Base-by-base conservation (phyloP, 1,140 invertebrate genomes). In the Hormaphis cornu region DNA sequence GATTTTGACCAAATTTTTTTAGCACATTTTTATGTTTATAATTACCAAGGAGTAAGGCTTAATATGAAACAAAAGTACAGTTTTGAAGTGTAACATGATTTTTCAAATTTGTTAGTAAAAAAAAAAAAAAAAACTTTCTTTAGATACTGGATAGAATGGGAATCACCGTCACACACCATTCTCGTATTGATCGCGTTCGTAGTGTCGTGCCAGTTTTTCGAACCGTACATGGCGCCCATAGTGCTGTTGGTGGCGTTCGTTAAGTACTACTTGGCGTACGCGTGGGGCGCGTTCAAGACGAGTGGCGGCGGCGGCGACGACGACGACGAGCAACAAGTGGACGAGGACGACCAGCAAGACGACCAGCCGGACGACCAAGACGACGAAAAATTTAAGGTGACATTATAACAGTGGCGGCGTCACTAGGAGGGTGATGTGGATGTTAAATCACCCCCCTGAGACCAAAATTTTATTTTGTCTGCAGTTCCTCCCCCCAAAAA, bases 121-220 rank as follows among this genome's bases (percentile, higher is more conserved):
- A n/a, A n/a, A n/a, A n/a, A n/a, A n/a, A n/a, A n/a, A n/a, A n/a
- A n/a, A n/a, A n/a, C n/a, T 52, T 72, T 74, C 82, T 82, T 10
- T 75, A 92, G 90, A 80, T 94, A 91, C 77, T 97, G 94, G 81
- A 95, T 97, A 76, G 90, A 96, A 79, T 99, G 97, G 96, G 95
- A 98, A 75, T 95, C 87, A 4, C 89, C 89, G 71, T 76, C 90
- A n/a, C 83, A 91, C 74, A 97, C 92, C 73, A 84, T 93, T 69
- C 79, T 90, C 40, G 93, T 95, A 8, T 86, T 99, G 54, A 79
- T 93, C 14, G 80, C 91, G 3, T 95, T 93, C 82, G 81, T 95
- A 18, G 77, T 89, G 0, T 81, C 86, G 20, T 89, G 88, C 72
- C 92, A 91, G 75, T 90, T 89, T 76, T 93, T 91, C 76, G 83